Base-by-base conservation (phyloP, 1,140 invertebrate species). In the Lordiphosa stackelbergi region DNA sequence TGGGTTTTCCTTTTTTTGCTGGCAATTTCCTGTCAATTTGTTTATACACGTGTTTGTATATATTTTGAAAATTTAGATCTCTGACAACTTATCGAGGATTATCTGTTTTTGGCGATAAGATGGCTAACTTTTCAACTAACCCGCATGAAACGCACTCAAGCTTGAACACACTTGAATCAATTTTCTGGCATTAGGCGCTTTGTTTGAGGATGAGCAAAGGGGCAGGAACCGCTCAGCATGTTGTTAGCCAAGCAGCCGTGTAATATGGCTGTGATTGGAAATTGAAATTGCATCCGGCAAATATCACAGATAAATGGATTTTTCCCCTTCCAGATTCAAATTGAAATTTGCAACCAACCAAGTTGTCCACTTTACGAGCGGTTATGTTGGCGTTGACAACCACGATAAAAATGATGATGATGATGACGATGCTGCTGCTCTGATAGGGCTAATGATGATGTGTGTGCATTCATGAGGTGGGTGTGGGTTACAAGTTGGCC, bases 221-320 rank as follows among this genome's bases (percentile, higher is more conserved):
- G 49, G 6, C n/a, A 31, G 47, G 49, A 34, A 41, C 5, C 2
- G 38, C 48, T 31, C 54, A 43, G 61, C 55, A 42, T 66, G 61
- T 78, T 73, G 66, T 70, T 31, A 31, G 28, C 74, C 74, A 71
- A 71, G 75, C 60, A 75, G 59, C 58, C 75, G 75, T 79, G 75
- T 79, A 79, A 79, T 81, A 79, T 75, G 75, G 71, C 69, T 81
- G 75, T 75, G 75, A 79, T 79, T 79, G 75, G 68, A 79, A 79
- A 71, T 79, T 79, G 75, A 81, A 79, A 79, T 79, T 79, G 75
- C 75, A 79, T 79, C 75, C 75, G 75, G 75, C 54, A 68, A 75
- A 59, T 53, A 70, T 58, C 55, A 58, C 46, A 54, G 43, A 73
- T 41, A 53, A 59, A 68, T 56, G 53, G 36, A 49, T 74, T 46